Evolutionary conservation across 2,797 vertebrate genomes (phyloP).

Genomic region (Crypturellus tataupa): DNA sequence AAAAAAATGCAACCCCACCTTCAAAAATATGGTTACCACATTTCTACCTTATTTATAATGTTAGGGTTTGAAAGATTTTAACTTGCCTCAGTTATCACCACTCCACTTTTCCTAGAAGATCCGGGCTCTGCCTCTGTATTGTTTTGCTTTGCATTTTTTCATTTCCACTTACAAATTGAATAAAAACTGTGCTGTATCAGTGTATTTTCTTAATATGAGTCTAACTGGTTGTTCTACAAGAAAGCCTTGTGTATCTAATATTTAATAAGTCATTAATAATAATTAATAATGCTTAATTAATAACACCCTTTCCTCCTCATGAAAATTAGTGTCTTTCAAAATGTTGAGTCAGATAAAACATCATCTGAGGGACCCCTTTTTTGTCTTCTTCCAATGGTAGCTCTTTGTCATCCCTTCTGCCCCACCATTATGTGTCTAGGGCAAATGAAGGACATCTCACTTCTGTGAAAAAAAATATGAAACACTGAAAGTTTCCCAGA

Average conservation of each 20-base stretch:
- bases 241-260: neutral
- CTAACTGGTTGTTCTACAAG: neutral
- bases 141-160: neutral
- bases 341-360: accelerated
- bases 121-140: neutral
- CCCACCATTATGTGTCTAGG: neutral
- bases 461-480: neutral
- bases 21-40: neutral
- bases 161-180: neutral
- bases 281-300: too few relatives aligned
- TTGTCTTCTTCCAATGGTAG: neutral
- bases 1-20: accelerated
- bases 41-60: neutral
- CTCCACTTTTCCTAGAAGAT: neutral
- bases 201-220: neutral
- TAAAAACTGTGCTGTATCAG: neutral
- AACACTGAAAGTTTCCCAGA: neutral
- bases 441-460: neutral
- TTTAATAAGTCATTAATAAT: neutral
- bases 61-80: neutral
- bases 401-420: neutral
- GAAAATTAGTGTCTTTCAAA: neutral
- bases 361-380: neutral
- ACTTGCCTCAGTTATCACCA: neutral
- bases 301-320: neutral